These are phyloP conservation scores for Machimus atricapillus DNA, from an alignment of 2,888 invertebrate species.

Conservation along the genomic window DNA sequence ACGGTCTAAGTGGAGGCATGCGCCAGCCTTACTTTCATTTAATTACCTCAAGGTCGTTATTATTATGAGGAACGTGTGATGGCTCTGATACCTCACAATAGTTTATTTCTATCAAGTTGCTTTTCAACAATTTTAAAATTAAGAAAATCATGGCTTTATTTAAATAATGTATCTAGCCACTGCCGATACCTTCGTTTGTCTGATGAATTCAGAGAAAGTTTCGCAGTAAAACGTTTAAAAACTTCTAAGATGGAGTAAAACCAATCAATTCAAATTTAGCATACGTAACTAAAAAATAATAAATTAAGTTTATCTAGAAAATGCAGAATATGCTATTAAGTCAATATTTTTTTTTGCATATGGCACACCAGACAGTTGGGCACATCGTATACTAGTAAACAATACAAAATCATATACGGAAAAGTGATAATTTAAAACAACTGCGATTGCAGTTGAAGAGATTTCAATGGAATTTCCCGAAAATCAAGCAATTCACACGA, in stretches of 20 bases:
- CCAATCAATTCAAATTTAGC: neutral
- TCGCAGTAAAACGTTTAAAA: neutral
- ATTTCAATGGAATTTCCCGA: neutral
- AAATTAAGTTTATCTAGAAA: neutral
- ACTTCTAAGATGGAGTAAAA: neutral
- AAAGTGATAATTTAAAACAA: neutral
- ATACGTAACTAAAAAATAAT: neutral
- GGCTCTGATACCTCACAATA: neutral
- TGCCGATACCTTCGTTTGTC: neutral
- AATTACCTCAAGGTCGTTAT: slow-evolving; percentile 16
- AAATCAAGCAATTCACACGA: neutral
- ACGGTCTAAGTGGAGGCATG: neutral
- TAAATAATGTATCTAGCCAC: neutral
- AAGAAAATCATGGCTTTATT: neutral
- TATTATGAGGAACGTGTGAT: neutral
- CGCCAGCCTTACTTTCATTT: slow-evolving; percentile 12
- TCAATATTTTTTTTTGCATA: neutral
- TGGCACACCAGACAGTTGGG: neutral
- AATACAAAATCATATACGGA: neutral
- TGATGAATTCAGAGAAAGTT: neutral
- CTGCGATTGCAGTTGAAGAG: neutral
- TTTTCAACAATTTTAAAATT: neutral
- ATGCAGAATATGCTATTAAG: neutral
- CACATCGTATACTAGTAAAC: neutral
- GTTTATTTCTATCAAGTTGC: neutral